Conservation (phyloP, 2,113 vertebrate species). For the Nibea coibor region DNA sequence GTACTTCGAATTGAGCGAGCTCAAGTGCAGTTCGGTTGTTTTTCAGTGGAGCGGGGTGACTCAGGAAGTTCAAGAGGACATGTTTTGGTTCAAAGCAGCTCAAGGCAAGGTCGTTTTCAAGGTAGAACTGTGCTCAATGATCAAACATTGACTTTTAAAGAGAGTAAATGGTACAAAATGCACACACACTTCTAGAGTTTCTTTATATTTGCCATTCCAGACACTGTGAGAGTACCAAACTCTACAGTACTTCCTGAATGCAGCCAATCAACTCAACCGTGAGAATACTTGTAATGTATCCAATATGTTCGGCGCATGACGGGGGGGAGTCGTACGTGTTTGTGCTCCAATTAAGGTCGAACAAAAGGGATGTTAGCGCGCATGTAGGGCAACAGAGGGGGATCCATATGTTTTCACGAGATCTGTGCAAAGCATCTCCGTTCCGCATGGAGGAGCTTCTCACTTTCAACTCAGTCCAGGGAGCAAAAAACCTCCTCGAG, state of each 20-base stretch:
- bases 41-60: neutral
- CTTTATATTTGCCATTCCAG: neutral
- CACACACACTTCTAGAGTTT: neutral
- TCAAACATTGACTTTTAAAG: neutral
- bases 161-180: no score
- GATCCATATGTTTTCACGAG: conserved; percentile 53
- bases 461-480: conserved; percentile 9
- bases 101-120: neutral
- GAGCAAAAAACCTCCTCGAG: neutral
- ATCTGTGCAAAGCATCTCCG: conserved; percentile 9
- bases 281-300: conserved; percentile 15
- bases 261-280: conserved; percentile 14
- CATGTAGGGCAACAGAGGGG: conserved; percentile 59
- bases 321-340: neutral
- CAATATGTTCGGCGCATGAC: conserved; percentile 26
- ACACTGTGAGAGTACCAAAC: neutral
- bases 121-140: neutral
- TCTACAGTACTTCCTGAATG: neutral
- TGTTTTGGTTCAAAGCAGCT: neutral
- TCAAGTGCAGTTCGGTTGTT: neutral
- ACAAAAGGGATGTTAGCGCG: conserved; percentile 52
- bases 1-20: neutral
- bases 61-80: neutral
- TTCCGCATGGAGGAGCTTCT: conserved; percentile 7
- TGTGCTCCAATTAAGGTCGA: conserved; percentile 63